Evolutionary conservation across 2,888 invertebrate genomes (phyloP), one percentile per base, ranked within the genome.

Genomic region (Drosophila nr. perissopoda): DNA sequence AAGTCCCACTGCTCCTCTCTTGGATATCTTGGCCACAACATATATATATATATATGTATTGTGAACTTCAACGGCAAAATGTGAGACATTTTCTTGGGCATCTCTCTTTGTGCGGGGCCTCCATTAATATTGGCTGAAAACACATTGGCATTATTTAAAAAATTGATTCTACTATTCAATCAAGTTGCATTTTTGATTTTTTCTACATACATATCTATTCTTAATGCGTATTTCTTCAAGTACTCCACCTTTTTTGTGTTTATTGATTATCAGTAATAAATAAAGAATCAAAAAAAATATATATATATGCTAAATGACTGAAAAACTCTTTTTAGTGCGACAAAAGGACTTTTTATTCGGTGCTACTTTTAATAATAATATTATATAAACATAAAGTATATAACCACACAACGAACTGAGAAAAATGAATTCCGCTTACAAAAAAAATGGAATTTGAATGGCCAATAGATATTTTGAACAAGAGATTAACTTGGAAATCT

Each of bases 11-110:
- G 25, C 40, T 2, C 34, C 34, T 33, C 49, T 38, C 57, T 54
- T 7, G 60, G 46, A 61, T 31, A 61, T 73, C 68, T 61, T 59
- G 72, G 76, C 76, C 72, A 62, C 60, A 73, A 54, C 18, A 61
- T 60, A 52, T 75, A 5, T 27, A 0, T 31, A 38, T 18, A 38
- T n/a, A 71, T 65, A 69, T 68, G 60, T 56, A 68, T 62, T 72
- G 65, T 61, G 53, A 40, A 11, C 40, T 59, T 36, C 61, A n/a
- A 57, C 59, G 65, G 54, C 64, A 78, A 81, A 82, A 73, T 77
- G 42, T 58, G 25, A 34, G 51, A 54, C 29, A 34, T 18, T 52
- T 54, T 58, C 38, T 40, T 33, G 16, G 13, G 36, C 42, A 68
- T 48, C 29, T 56, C n/a, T 53, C 54, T 49, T 48, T 46, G 21